Evolutionary conservation across 2,113 vertebrate genomes (phyloP).

Genomic region (Caloenas nicobarica): DNA sequence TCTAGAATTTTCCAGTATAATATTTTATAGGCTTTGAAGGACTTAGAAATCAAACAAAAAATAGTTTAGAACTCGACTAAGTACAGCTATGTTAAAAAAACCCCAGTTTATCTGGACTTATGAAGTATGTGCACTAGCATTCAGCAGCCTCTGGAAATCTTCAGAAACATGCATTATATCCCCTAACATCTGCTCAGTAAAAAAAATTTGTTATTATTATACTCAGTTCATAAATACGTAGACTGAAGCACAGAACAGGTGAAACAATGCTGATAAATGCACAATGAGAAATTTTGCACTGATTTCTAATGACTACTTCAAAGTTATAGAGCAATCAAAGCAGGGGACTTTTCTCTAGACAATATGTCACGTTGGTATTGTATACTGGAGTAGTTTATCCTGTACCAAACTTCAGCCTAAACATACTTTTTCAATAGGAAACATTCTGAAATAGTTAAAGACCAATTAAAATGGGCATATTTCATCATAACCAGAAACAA

Average conservation of each 20-base stretch:
- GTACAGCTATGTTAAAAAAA: not conserved
- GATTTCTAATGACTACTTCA: not conserved
- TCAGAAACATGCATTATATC: not conserved
- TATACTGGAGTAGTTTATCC: not conserved
- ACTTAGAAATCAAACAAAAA: not conserved
- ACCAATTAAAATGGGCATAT: not conserved
- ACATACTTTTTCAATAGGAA: not conserved
- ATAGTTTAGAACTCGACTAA: not conserved
- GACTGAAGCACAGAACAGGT: not conserved
- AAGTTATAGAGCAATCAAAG: not conserved
- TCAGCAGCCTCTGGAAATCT: not conserved
- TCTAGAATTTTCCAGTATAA: not conserved
- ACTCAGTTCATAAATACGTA: not conserved
- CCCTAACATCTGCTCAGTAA: not conserved
- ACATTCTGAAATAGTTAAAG: not conserved
- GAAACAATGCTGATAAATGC: not conserved
- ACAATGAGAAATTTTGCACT: not conserved
- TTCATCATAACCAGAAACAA: not conserved
- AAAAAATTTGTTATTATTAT: not conserved
- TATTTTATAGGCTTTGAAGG: not conserved
- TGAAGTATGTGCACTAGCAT: not conserved
- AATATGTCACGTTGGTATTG: not conserved
- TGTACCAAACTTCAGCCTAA: not conserved
- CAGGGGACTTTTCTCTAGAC: not conserved
- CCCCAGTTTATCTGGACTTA: not conserved